These are phyloP conservation scores for Solenopsis invicta DNA, from an alignment of 1,140 invertebrate genomes.

Conservation along the genomic window DNA sequence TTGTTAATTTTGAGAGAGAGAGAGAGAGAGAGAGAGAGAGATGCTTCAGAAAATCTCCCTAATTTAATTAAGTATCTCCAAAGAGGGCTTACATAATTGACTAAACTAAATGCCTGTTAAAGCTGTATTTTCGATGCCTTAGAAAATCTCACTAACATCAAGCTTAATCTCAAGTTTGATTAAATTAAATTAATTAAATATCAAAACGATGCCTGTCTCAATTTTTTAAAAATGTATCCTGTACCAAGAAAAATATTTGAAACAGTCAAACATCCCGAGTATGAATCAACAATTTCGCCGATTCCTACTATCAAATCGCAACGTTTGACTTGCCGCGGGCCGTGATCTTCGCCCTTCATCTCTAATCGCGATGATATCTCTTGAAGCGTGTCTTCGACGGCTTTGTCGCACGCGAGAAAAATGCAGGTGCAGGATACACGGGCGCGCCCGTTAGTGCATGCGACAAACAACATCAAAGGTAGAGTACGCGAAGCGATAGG, in stretches of 20 bases:
- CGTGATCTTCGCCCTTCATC: neutral
- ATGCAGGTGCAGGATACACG: conserved; percentile 71
- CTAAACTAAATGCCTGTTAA: neutral
- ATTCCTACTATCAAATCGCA: neutral
- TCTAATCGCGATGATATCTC: conserved; percentile 33
- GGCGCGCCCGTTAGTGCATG: conserved; percentile 63
- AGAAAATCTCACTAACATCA: neutral
- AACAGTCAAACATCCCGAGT: neutral
- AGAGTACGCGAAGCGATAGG: conserved; percentile 27
- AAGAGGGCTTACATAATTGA: neutral
- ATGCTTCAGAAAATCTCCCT: neutral
- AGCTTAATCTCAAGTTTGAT: neutral
- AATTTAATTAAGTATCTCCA: neutral
- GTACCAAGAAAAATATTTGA: too few relatives aligned
- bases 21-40: too few relatives aligned
- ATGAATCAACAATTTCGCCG: neutral
- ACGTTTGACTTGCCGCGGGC: neutral
- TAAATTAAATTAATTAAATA: neutral
- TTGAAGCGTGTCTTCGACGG: conserved; percentile 48
- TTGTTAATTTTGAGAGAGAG: too few relatives aligned
- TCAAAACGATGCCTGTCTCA: neutral
- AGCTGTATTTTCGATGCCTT: neutral
- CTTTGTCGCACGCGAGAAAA: conserved; percentile 62
- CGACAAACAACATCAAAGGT: conserved; percentile 31
- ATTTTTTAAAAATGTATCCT: neutral